These are phyloP conservation scores for Nephrocerus scutellatus DNA, from an alignment of 2,888 invertebrate genomes.

Conservation along the genomic window DNA sequence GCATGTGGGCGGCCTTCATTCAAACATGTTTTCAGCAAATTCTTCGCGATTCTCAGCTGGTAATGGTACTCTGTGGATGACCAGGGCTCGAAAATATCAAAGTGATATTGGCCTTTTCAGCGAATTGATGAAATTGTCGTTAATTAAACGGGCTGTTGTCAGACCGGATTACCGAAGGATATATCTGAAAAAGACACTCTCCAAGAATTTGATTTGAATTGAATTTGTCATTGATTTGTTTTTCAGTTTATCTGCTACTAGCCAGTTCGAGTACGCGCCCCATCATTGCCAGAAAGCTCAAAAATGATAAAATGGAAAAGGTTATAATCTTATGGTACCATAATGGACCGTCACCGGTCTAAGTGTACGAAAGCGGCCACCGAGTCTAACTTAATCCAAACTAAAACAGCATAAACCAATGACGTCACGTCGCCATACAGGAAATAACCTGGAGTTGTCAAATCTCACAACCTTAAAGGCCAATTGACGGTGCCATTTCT, in stretches of 20 bases:
- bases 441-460: too few relatives aligned
- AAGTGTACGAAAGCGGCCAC: too few relatives aligned
- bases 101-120: slow-evolving; percentile 7
- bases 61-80: slow-evolving; percentile 10
- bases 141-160: slow-evolving; percentile 8
- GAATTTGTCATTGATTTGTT: slow-evolving; percentile 5
- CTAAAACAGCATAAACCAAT: too few relatives aligned
- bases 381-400: too few relatives aligned
- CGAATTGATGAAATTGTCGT: slow-evolving; percentile 1
- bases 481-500: too few relatives aligned
- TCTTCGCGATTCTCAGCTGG: slow-evolving; percentile 12
- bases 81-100: slow-evolving; percentile 9
- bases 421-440: too few relatives aligned
- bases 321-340: too few relatives aligned
- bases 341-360: too few relatives aligned
- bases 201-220: slow-evolving; percentile 3
- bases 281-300: too few relatives aligned
- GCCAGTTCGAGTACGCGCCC: slow-evolving; percentile 6
- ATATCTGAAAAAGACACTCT: slow-evolving; percentile 6
- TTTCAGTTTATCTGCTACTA: slow-evolving; percentile 3
- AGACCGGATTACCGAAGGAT: slow-evolving; percentile 5
- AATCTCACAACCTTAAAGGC: too few relatives aligned
- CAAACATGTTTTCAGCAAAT: slow-evolving; percentile 6
- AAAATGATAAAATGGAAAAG: too few relatives aligned
- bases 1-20: slow-evolving; percentile 5